A percentile compares a stretch with the other conserved stretches of the same genome.
Conservation (phyloP, 1,140 invertebrate species). For the Dendrolimus kikuchii region DNA sequence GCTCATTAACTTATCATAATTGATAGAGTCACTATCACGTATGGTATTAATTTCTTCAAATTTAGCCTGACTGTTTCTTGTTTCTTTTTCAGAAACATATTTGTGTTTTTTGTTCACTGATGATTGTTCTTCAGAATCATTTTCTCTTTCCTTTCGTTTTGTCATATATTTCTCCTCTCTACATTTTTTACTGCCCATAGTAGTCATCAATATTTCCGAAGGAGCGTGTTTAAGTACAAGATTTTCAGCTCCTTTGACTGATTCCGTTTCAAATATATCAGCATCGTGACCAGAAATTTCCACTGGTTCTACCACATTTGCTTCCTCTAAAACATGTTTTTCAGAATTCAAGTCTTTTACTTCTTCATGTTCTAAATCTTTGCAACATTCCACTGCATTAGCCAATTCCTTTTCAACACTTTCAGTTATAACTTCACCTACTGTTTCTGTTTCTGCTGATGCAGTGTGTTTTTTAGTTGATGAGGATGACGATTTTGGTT, state of each 20-base stretch:
- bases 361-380: slow-evolving; percentile 10
- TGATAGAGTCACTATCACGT: slow-evolving; percentile 37
- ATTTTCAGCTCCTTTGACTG: slow-evolving; percentile 36
- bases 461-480: slow-evolving; percentile 50
- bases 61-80: background rate
- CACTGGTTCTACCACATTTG: too few species aligned
- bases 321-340: slow-evolving; percentile 2
- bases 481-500: slow-evolving; percentile 9
- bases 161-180: slow-evolving; percentile 32
- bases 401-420: slow-evolving; percentile 54
- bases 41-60: slow-evolving; percentile 9
- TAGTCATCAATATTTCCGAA: slow-evolving; percentile 43
- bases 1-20: slow-evolving; percentile 48
- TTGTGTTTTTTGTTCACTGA: slow-evolving; percentile 36
- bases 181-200: slow-evolving; percentile 26
- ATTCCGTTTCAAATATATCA: slow-evolving; percentile 48
- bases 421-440: slow-evolving; percentile 45
- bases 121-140: slow-evolving; percentile 13
- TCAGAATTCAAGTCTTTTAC: slow-evolving; percentile 11
- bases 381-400: slow-evolving; percentile 32
- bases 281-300: too few species aligned
- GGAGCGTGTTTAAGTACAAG: slow-evolving; percentile 29
- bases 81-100: slow-evolving; percentile 6
- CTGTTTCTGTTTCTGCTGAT: slow-evolving; percentile 49
- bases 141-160: slow-evolving; percentile 27